Evolutionary conservation across 1,140 invertebrate species (phyloP).

Genomic region (Diprion similis): DNA sequence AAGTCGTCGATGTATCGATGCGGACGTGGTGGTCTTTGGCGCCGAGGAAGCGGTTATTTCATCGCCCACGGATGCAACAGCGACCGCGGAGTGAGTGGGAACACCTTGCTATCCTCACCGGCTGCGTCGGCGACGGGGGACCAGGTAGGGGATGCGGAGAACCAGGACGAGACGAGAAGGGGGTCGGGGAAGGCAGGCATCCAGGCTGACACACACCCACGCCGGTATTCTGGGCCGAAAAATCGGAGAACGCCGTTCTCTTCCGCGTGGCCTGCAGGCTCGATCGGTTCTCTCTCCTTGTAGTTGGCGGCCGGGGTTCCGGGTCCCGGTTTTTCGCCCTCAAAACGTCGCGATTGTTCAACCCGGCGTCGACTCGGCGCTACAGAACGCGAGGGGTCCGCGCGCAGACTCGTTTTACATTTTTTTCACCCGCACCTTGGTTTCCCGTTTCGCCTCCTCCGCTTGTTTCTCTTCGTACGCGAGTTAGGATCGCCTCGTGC

Average conservation of each 20-base stretch:
- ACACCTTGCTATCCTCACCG: neutral
- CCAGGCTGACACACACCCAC: constrained; percentile 43
- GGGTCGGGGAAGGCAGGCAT: neutral
- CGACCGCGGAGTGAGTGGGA: neutral
- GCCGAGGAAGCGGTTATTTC: too few relatives aligned
- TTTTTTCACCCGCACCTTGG: constrained; percentile 20
- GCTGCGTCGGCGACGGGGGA: too few relatives aligned
- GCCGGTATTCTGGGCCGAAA: constrained; percentile 51
- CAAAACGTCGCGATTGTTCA: constrained; percentile 45
- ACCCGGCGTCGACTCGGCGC: constrained; percentile 23
- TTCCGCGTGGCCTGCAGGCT: constrained; percentile 44
- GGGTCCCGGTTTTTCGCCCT: constrained; percentile 44
- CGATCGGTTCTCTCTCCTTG: constrained; percentile 2
- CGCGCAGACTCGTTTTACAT: constrained; percentile 40
- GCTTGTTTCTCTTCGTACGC: constrained; percentile 14
- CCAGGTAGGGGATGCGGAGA: neutral
- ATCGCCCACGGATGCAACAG: neutral
- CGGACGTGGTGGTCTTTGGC: too few relatives aligned
- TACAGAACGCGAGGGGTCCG: neutral
- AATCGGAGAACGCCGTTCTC: constrained; percentile 47
- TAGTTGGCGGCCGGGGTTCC: constrained; percentile 30
- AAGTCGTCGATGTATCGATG: too few relatives aligned
- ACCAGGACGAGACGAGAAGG: constrained; percentile 10
- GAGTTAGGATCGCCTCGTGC: too few relatives aligned
- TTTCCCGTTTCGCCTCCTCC: constrained; percentile 13